Evolutionary conservation across 2,888 invertebrate genomes (phyloP).

Genomic region (Galerucella nymphaeae): DNA sequence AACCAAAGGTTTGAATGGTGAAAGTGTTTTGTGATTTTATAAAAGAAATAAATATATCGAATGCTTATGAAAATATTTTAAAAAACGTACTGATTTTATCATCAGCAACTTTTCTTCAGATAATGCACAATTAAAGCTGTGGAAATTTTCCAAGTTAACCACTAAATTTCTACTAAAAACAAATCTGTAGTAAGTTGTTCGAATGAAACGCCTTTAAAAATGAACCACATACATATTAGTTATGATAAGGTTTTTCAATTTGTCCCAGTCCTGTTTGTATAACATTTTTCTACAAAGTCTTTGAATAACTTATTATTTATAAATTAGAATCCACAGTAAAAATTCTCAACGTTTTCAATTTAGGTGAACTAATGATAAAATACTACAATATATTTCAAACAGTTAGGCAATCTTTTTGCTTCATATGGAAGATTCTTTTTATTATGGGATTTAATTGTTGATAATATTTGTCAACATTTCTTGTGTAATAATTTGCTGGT

Average conservation of each 20-base stretch:
- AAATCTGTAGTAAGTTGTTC: slow-evolving; percentile 5
- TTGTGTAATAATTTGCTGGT: slow-evolving; percentile 35
- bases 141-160: not conserved
- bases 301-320: not conserved
- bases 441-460: not conserved
- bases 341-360: not conserved
- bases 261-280: not conserved
- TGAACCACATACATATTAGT: slow-evolving; percentile 25
- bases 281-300: slow-evolving; percentile 4
- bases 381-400: not conserved
- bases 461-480: not conserved
- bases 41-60: not conserved
- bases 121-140: not conserved
- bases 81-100: slow-evolving; percentile 7
- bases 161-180: slow-evolving; percentile 4
- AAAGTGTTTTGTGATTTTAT: slow-evolving; percentile 3
- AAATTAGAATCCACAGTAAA: not conserved
- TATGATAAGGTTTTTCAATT: slow-evolving; percentile 27
- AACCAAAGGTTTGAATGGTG: not conserved
- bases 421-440: too few relatives aligned
- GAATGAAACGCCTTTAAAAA: slow-evolving; percentile 12
- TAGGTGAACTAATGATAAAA: not conserved
- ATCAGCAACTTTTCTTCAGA: not conserved
- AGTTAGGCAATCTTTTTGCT: too few relatives aligned
- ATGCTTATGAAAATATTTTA: not conserved